Percentiles rank a stretch among this genome's conserved stretches.
Evolutionary conservation across 2,888 invertebrate genomes (phyloP).

Genomic region (Ochropacha duplaris): DNA sequence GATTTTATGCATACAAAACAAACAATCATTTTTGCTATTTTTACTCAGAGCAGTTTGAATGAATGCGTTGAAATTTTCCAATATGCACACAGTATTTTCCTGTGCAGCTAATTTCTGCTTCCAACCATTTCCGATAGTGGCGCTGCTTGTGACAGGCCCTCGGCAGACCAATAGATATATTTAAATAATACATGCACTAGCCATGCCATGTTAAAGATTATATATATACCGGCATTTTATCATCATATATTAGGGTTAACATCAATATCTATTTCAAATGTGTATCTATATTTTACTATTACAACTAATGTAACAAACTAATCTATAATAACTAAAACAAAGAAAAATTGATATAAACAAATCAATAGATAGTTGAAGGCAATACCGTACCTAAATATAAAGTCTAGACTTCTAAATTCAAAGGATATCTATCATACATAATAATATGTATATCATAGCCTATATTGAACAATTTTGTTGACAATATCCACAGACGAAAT

Average conservation of each 20-base stretch:
- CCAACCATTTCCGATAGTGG: conserved; percentile 22
- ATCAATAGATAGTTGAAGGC: too few relatives aligned
- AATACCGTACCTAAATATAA: too few relatives aligned
- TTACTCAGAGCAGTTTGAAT: conserved; percentile 8
- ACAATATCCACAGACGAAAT: neutral
- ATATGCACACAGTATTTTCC: conserved; percentile 16
- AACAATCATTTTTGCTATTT: conserved; percentile 6
- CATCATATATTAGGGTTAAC: too few relatives aligned
- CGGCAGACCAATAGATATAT: conserved; percentile 3
- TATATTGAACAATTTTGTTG: too few relatives aligned
- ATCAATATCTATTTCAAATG: too few relatives aligned
- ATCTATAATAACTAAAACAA: too few relatives aligned
- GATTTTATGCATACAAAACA: neutral
- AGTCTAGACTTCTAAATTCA: too few relatives aligned
- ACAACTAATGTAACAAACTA: too few relatives aligned
- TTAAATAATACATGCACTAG: neutral
- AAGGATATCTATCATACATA: too few relatives aligned
- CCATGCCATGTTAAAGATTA: neutral
- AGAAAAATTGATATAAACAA: too few relatives aligned
- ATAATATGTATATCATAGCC: too few relatives aligned
- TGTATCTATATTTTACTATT: too few relatives aligned
- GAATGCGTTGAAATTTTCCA: conserved; percentile 12
- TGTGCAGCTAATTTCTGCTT: conserved; percentile 26
- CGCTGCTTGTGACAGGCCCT: conserved; percentile 30
- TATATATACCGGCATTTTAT: neutral